Conservation (phyloP, 1,140 invertebrate species). For the Heliconius nattereri region DNA sequence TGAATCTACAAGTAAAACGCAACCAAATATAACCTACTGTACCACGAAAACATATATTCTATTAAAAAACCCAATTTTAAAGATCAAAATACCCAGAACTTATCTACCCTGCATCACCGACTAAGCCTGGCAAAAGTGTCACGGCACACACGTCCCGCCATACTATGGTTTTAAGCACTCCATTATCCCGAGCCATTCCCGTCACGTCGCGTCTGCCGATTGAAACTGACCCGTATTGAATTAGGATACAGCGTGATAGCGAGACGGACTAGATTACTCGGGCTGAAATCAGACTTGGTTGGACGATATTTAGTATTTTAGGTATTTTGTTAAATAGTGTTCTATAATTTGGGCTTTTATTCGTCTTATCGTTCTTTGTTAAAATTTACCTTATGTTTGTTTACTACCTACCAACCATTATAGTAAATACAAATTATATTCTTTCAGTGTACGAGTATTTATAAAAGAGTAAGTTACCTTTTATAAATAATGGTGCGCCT, state of each 20-base stretch:
- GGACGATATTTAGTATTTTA: constrained; percentile 3
- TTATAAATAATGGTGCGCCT: too few species aligned
- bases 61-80: not conserved
- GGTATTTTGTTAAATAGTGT: not conserved
- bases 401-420: too few species aligned
- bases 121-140: constrained; percentile 15
- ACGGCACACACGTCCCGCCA: constrained; percentile 25
- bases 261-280: constrained; percentile 11
- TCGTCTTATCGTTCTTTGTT: too few species aligned
- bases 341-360: not conserved
- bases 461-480: too few species aligned
- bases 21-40: not conserved
- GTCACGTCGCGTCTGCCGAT: constrained; percentile 37
- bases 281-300: constrained; percentile 15
- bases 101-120: not conserved
- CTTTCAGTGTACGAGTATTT: too few species aligned
- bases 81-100: not conserved
- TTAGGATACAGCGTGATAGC: constrained; percentile 35
- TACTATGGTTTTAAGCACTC: constrained; percentile 12
- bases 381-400: too few species aligned
- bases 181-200: constrained; percentile 21
- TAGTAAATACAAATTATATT: too few species aligned
- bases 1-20: too few species aligned
- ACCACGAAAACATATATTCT: not conserved
- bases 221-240: constrained; percentile 42